Evolutionary conservation across 2,113 vertebrate genomes (phyloP).

Genomic region (Muntiacus reevesi): DNA sequence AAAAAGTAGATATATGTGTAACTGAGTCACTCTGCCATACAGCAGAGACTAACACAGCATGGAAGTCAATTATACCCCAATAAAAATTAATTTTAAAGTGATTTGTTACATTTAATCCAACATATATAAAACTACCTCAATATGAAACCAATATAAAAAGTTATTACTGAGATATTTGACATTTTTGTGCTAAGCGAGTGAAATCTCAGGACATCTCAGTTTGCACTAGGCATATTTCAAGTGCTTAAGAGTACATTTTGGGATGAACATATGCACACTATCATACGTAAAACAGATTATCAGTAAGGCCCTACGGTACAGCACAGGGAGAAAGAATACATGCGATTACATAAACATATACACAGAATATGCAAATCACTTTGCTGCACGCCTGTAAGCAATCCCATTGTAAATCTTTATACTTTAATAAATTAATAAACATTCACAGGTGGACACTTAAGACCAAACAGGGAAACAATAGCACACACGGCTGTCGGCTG

Average conservation of each 20-base stretch:
- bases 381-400: not conserved
- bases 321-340: not conserved
- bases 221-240: not conserved
- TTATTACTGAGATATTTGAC: not conserved
- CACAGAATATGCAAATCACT: not conserved
- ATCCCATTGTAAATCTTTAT: not conserved
- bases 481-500: too few species aligned
- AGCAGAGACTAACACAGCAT: not conserved
- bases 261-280: not conserved
- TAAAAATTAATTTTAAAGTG: not conserved
- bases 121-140: not conserved
- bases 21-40: not conserved
- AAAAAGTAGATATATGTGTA: not conserved
- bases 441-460: not conserved
- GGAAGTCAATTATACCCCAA: not conserved
- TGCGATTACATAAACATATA: not conserved
- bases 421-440: not conserved
- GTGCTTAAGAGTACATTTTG: not conserved
- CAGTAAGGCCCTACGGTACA: not conserved
- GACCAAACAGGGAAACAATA: not conserved
- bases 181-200: not conserved
- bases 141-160: not conserved
- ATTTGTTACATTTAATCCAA: not conserved
- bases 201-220: not conserved
- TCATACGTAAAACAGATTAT: accelerated